Evolutionary conservation across 37 sponge, comb jelly and placozoan species (phyloP), one percentile per base, ranked within the genome.

Genomic region (Oscarella lobularis): DNA sequence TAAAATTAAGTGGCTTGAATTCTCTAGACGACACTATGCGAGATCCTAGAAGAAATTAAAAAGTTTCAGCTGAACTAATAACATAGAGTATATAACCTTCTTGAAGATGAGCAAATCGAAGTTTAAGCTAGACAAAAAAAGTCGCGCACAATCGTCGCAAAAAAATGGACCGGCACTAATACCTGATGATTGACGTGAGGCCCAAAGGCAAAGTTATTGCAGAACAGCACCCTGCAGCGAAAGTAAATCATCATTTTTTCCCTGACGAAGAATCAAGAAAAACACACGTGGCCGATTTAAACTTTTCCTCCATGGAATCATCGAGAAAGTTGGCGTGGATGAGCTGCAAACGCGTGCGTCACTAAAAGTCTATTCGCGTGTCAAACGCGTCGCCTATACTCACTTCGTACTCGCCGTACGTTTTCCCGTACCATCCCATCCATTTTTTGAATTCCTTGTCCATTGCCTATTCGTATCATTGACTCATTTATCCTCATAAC

Each of bases 381-480:
- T 48, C 14, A 27, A 9, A 48, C 9, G 20, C 20, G 60, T 48
- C 9, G 14, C 60, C 9, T 48, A 9, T 27, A 48, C 60, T 48
- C 30, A 94, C 76, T 67, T 93, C 89, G 78, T 81, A 97, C 35
- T 93, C 89, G 38, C 92, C 87, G 73, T 75, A 97, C 31, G 81
- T 79, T 78, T 97, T 97, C 3, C 98, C 98, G 48, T 92, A 97
- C 86, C 92, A 97, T 35, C 83, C 89, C 98, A 93, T 97, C 98
- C 98, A 97, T 74, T 82, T 82, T 27, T 83, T 41, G 70, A 97
- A 97, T 65, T 93, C 84, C 40, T 70, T 76, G 41, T 93, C 89
- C 89, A 97, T 88, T 65, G 75, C 75, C 96, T 91, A 82, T n/a
- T n/a, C 9, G 76, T 33, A 31, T 72, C 2, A 1, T n/a, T 68